A percentile compares a stretch with the other conserved stretches of the same genome.
phyloP scores from a whole-genome alignment of 2,888 invertebrate species.

The Caenorhabditis wallacei region DNA sequence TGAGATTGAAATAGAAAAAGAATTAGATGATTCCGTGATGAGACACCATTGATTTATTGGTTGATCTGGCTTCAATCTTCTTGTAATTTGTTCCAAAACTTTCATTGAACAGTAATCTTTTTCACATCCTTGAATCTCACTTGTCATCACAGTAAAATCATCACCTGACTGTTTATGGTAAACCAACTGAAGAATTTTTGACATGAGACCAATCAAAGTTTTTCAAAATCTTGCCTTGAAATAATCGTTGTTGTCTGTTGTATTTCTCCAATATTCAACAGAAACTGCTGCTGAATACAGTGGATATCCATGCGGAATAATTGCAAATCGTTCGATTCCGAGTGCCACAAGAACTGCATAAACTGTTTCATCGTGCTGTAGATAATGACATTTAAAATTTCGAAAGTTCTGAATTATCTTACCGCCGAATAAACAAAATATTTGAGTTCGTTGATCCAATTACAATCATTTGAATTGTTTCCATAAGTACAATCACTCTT shows the following conservation, averaged over 20 bases:
- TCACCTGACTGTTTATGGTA: slow-evolving; percentile 67
- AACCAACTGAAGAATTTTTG: slow-evolving; percentile 59
- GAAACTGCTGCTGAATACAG: slow-evolving; percentile 70
- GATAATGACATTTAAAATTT: neutral
- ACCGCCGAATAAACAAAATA: slow-evolving; percentile 73
- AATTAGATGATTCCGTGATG: slow-evolving; percentile 19
- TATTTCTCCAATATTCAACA: slow-evolving; percentile 70
- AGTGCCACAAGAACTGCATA: slow-evolving; percentile 70
- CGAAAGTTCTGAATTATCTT: slow-evolving; percentile 1
- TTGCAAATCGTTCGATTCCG: slow-evolving; percentile 63
- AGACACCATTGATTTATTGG: slow-evolving; percentile 57
- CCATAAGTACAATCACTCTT: slow-evolving; percentile 58
- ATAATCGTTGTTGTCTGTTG: slow-evolving; percentile 53
- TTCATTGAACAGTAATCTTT: slow-evolving; percentile 64
- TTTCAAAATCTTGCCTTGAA: slow-evolving; percentile 61
- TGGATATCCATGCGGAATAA: slow-evolving; percentile 71
- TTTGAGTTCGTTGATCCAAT: slow-evolving; percentile 66
- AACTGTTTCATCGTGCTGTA: slow-evolving; percentile 73
- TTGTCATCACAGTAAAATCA: slow-evolving; percentile 60
- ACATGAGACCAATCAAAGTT: neutral
- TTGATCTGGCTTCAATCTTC: slow-evolving; percentile 56
- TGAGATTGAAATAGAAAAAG: slow-evolving; percentile 9
- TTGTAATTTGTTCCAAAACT: slow-evolving; percentile 46
- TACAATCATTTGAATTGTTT: slow-evolving; percentile 42
- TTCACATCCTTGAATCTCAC: slow-evolving; percentile 63